Evolutionary conservation across 64 coral and sea anemone genomes (phyloP).

Genomic region (Pocillopora damicornis): DNA sequence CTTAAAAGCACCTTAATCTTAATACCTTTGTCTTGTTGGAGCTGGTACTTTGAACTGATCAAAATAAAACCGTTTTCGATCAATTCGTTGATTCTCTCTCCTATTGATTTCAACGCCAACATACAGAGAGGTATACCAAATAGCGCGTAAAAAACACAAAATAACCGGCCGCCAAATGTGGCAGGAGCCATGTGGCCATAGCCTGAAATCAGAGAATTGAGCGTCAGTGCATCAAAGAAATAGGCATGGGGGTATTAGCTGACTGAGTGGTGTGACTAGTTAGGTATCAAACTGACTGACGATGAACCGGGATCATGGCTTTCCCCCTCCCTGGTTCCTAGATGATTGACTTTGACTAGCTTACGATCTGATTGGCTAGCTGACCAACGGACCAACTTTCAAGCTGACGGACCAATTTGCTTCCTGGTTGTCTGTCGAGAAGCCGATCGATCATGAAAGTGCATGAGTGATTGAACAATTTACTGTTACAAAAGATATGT

Average conservation of each 20-base stretch:
- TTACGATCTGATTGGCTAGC: background rate
- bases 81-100: conserved; percentile 53
- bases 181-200: conserved; percentile 70
- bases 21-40: conserved; percentile 26
- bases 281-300: background rate
- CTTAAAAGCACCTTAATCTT: conserved; percentile 49
- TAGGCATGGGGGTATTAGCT: too few relatives aligned
- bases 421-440: too few relatives aligned
- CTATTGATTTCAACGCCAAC: conserved; percentile 53
- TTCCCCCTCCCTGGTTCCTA: too few relatives aligned
- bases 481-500: too few relatives aligned
- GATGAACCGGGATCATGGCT: background rate
- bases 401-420: background rate
- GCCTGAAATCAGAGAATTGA: conserved; percentile 8
- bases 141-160: conserved; percentile 69
- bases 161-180: conserved; percentile 50
- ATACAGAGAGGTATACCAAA: conserved; percentile 66
- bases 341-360: background rate
- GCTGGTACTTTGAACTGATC: conserved; percentile 43
- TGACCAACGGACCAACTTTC: background rate
- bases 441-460: too few relatives aligned
- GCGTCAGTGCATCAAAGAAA: background rate
- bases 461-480: too few relatives aligned
- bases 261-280: too few relatives aligned
- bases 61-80: conserved; percentile 37